A percentile compares a stretch with the other conserved stretches of the same genome.
These are phyloP conservation scores for Onychostruthus taczanowskii DNA, from an alignment of 2,113 vertebrate genomes.

Conservation along the genomic window DNA sequence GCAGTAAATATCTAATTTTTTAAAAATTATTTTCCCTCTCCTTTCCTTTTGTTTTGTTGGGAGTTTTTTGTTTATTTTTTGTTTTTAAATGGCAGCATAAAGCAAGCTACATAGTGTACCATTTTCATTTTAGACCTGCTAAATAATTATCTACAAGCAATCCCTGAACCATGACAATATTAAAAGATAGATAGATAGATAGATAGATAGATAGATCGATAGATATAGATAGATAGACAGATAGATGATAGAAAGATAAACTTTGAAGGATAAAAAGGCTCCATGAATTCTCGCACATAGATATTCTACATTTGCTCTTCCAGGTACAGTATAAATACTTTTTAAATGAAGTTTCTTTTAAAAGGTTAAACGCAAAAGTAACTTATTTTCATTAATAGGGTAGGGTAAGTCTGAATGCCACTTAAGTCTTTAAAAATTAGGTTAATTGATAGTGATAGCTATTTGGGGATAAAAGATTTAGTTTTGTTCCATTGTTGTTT, in stretches of 20 bases:
- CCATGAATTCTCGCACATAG: not conserved
- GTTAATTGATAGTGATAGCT: not conserved
- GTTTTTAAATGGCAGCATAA: not conserved
- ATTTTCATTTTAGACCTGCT: not conserved
- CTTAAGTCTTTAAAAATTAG: not conserved
- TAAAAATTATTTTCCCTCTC: too few relatives aligned
- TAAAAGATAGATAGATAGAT: not conserved
- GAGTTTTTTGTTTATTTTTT: not conserved
- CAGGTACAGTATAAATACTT: not conserved
- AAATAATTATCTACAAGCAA: not conserved
- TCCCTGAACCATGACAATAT: not conserved
- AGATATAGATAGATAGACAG: not conserved
- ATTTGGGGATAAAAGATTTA: not conserved
- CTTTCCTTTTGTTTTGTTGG: not conserved
- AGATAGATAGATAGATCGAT: not conserved
- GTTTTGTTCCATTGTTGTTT: not conserved
- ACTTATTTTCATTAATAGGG: not conserved
- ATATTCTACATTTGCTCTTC: not conserved
- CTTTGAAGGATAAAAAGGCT: not conserved
- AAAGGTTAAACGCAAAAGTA: not conserved
- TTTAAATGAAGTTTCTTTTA: not conserved
- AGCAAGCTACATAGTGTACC: not conserved
- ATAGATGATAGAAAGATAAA: not conserved
- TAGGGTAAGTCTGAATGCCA: not conserved
- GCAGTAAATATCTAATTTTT: not conserved